Conservation (phyloP, 2,113 vertebrate genomes). For the Hemiprocne comata region DNA sequence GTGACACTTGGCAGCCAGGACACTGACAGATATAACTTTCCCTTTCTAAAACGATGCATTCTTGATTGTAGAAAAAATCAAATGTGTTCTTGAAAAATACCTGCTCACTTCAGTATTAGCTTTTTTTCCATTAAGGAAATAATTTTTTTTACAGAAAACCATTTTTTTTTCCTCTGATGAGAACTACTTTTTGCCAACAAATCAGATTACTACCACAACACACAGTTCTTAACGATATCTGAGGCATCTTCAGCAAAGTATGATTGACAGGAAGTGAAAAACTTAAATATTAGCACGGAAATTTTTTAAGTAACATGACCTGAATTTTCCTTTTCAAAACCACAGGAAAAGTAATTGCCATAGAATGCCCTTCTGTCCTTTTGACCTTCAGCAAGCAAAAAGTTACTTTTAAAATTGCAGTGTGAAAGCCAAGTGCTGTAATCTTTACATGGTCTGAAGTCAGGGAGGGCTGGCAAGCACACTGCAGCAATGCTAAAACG, state of each 20-base stretch:
- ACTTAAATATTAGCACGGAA: not conserved
- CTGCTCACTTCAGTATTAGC: not conserved
- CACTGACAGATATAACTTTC: not conserved
- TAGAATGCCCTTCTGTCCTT: slow-evolving; percentile 8
- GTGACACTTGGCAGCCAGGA: not conserved
- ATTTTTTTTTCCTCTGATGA: not conserved
- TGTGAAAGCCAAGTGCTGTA: not conserved
- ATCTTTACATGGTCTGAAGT: slow-evolving; percentile 33
- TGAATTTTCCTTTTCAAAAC: slow-evolving; percentile 16
- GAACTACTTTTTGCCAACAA: not conserved
- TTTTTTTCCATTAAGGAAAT: not conserved
- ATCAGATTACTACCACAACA: not conserved
- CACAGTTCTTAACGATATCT: not conserved
- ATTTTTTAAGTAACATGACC: not conserved
- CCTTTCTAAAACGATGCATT: not conserved
- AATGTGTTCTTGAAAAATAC: not conserved
- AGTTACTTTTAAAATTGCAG: slow-evolving; percentile 1
- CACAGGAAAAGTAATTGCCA: not conserved
- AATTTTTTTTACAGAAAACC: not conserved
- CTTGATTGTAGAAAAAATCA: not conserved
- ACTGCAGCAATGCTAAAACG: not conserved
- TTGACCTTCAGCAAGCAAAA: slow-evolving; percentile 25
- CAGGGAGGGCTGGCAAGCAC: not conserved
- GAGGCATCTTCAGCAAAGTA: not conserved
- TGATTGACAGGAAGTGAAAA: not conserved